Base-by-base conservation (phyloP, 2,113 vertebrate species). In the Nymphicus hollandicus region DNA sequence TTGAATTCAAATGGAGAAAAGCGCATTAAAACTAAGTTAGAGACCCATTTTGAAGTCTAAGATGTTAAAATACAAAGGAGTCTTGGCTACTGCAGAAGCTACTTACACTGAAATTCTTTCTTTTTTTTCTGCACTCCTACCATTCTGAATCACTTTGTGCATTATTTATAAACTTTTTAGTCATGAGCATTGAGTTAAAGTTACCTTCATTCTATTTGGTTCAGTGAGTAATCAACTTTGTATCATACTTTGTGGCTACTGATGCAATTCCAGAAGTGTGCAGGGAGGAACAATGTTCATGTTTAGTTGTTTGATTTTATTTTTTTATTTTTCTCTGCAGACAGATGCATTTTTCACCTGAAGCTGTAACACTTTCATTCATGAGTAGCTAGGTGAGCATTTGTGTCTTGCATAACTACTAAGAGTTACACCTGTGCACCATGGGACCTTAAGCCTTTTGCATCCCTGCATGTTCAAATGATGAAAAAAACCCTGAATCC, bases 111-210 rank as follows among this genome's bases (percentile, higher is more conserved):
- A 86, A 68, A 71, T 93, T 5, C 31, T 86, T 96, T 76, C 50
- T 35, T 41, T 50, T 61, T 72, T 86, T 52, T n/a, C 24, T 4
- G 6, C 58, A 27, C 28, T 86, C 14, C 37, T 77, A 60, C 43
- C 7, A 17, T 81, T 91, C 63, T 73, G 76, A 90, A 82, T 87
- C 76, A 93, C n/a, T 81, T 73, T 35, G 44, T 86, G 17, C 17
- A 79, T 84, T 94, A 79, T 71, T 91, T 91, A 94, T 72, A 37
- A 79, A 33, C 28, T 64, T 76, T 39, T 89, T 94, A 64, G 81
- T 94, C 17, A 49, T 50, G 35, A 6, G 7, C 46, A 10, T 69
- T 68, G 35, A 61, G 23, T 23, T 82, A 66, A 91, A 17, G 50
- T 70, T 88, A 86, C 31, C 3, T 82, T 89, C 63, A 79, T 78